Evolutionary conservation across 2,113 vertebrate genomes (phyloP), one percentile per base, ranked within the genome.

Genomic region (Macquaria australasica): DNA sequence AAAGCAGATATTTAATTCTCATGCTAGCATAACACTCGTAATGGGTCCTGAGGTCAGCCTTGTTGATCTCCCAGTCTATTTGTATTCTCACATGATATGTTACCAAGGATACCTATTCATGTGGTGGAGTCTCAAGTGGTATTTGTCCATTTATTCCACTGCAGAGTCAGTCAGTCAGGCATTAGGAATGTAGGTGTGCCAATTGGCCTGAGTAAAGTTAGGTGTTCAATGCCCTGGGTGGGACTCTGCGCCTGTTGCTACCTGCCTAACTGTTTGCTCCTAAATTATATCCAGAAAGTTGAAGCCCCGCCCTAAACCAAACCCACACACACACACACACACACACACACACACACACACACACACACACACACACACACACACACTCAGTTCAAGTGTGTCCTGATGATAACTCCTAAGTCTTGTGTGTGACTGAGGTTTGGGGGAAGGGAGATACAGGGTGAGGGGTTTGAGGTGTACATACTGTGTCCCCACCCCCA

Each of bases 161-260:
- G 78, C 69, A 56, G 77, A 78, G 80, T 79, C 71, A 81, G 85
- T 89, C 91, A 91, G 91, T 93, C 87, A 94, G 87, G 84, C 89
- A 79, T 83, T 21, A 93, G 94, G 95, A 95, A 95, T 95, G 94
- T 95, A 93, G 94, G 95, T 90, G 93, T 89, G 95, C 84, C 93
- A 37, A 87, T 88, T 53, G 77, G 51, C 56, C 86, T 62, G 67
- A 88, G 79, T 78, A 72, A 73, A 84, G 87, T 45, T 53, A 62
- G 78, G 81, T 87, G 93, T 88, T 92, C 85, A 85, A 37, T 91
- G 90, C 88, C 79, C 83, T 86, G 93, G 94, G 94, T 81, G 86
- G 91, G 92, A 86, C 92, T 86, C 62, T 1, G 45, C 0, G 71
- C 95, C 77, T 95, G 95, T 93, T 73, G 69, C 85, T 92, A 95